Conservation (phyloP, 30 jellyfish, hydroid and myxozoan species). For the Chrysaora quinquecirrha region DNA sequence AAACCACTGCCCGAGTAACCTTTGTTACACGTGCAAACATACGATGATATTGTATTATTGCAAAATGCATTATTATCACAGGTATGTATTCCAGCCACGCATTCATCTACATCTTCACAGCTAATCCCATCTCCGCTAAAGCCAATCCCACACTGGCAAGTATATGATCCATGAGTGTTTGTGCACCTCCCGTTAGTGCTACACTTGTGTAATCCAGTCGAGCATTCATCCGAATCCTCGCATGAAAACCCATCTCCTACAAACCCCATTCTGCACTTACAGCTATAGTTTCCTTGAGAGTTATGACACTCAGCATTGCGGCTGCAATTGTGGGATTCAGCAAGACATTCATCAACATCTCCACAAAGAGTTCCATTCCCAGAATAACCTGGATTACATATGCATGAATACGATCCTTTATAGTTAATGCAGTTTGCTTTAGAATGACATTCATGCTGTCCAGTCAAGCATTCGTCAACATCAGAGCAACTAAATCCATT, state of each 20-base stretch:
- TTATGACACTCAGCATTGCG: slow-evolving; percentile 26
- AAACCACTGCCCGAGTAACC: slow-evolving; percentile 33
- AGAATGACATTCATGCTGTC: slow-evolving; percentile 12
- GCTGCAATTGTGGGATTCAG: slow-evolving; percentile 31
- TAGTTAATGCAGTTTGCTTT: slow-evolving; percentile 49
- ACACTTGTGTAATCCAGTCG: neutral
- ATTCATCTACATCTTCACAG: slow-evolving; percentile 4
- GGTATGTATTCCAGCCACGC: neutral
- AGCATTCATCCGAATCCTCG: slow-evolving; percentile 52
- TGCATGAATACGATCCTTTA: slow-evolving; percentile 50
- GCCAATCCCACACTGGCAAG: neutral
- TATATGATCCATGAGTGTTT: neutral
- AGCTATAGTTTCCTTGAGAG: slow-evolving; percentile 6
- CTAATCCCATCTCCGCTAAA: neutral
- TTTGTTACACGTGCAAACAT: neutral
- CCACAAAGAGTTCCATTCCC: slow-evolving; percentile 67
- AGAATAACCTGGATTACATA: slow-evolving; percentile 38
- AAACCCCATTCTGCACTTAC: slow-evolving; percentile 52
- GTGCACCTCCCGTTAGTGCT: neutral
- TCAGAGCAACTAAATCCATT: slow-evolving; percentile 42
- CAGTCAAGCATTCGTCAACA: slow-evolving; percentile 28
- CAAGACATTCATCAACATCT: slow-evolving; percentile 65
- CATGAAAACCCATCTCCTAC: slow-evolving; percentile 58
- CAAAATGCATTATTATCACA: slow-evolving; percentile 48
- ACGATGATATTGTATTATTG: slow-evolving; percentile 35